Evolutionary conservation across 1,140 invertebrate species (phyloP).

Genomic region (Musca vetustissima): DNA sequence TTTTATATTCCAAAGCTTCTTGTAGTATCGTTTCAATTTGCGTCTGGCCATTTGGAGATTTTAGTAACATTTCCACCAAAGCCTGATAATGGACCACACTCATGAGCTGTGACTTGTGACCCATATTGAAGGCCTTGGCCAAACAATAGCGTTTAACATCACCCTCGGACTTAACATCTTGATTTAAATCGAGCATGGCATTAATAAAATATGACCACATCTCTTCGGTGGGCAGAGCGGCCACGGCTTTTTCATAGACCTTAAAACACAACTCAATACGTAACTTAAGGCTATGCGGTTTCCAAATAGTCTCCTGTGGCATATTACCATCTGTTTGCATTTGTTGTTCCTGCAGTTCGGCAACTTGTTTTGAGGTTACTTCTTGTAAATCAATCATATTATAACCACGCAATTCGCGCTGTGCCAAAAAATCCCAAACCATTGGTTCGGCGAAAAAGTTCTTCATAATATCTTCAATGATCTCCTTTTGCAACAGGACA

Average conservation of each 20-base stretch:
- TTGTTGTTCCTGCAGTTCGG: background rate
- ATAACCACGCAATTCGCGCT: slow-evolving; percentile 44
- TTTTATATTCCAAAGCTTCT: slow-evolving; percentile 37
- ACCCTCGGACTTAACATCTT: slow-evolving; percentile 35
- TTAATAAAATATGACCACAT: slow-evolving; percentile 36
- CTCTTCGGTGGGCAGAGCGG: slow-evolving; percentile 27
- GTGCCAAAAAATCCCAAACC: slow-evolving; percentile 46
- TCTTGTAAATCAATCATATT: slow-evolving; percentile 40
- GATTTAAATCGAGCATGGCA: slow-evolving; percentile 43
- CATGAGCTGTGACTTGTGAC: slow-evolving; percentile 42
- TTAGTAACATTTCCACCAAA: slow-evolving; percentile 38
- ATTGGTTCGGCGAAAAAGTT: slow-evolving; percentile 40
- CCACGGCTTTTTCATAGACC: slow-evolving; percentile 45
- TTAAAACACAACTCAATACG: slow-evolving; percentile 43
- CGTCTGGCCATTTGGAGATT: slow-evolving; percentile 31
- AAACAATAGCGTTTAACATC: slow-evolving; percentile 38
- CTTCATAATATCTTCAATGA: slow-evolving; percentile 44
- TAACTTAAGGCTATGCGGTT: slow-evolving; percentile 33
- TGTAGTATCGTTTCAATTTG: slow-evolving; percentile 36
- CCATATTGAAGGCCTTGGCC: slow-evolving; percentile 42
- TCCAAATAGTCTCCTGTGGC: slow-evolving; percentile 24
- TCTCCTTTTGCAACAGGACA: slow-evolving; percentile 36
- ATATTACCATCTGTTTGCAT: background rate
- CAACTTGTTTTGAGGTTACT: slow-evolving; percentile 13
- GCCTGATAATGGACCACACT: slow-evolving; percentile 37